These are phyloP conservation scores for Manduca sexta DNA, from an alignment of 1,140 invertebrate genomes.

Conservation along the genomic window DNA sequence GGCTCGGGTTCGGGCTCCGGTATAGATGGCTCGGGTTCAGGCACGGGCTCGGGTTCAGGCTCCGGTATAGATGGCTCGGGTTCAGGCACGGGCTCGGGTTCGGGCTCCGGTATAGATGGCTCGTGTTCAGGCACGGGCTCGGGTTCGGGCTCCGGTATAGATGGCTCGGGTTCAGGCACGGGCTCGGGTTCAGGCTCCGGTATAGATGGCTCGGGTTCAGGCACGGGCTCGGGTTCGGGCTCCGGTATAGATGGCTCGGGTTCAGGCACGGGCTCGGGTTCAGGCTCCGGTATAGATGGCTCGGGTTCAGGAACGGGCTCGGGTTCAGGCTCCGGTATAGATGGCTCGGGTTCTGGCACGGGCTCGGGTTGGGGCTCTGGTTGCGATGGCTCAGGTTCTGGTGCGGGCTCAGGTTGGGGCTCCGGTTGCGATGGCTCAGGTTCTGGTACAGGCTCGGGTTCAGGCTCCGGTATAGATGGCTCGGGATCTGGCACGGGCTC, in stretches of 20 bases:
- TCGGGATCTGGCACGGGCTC: neutral
- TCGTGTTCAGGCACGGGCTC: neutral
- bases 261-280: neutral
- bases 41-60: neutral
- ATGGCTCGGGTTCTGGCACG: neutral
- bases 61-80: neutral
- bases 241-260: neutral
- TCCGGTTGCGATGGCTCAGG: no score
- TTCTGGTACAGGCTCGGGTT: no score
- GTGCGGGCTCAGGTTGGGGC: no score
- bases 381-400: no score
- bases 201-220: no score
- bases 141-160: neutral
- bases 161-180: neutral
- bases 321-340: neutral
- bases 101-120: neutral
- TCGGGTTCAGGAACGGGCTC: neutral
- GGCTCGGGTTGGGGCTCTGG: no score
- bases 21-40: neutral
- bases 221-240: no score
- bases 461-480: no score
- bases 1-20: neutral
- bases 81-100: neutral
- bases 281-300: neutral
- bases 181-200: neutral